Conservation (phyloP, 2,797 vertebrate species). For the Propithecus deckenii region DNA sequence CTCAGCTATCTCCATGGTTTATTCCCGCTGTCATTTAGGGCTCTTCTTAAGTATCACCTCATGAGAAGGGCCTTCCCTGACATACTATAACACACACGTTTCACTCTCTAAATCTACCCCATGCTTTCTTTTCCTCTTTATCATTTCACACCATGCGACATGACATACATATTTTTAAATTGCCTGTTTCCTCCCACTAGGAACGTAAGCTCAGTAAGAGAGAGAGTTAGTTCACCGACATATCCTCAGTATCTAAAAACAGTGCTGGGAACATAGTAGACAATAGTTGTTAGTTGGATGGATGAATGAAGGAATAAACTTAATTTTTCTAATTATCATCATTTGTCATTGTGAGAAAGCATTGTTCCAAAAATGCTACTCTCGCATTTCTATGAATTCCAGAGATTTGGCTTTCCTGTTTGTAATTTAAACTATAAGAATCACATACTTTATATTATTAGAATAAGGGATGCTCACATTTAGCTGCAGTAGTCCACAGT, state of each 20-base stretch:
- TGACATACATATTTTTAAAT: neutral
- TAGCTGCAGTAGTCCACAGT: neutral
- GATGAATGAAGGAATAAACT: neutral
- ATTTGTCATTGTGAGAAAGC: constrained; percentile 38
- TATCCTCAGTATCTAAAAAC: neutral
- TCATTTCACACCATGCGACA: neutral
- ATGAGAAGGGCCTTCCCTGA: neutral
- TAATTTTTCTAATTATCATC: constrained; percentile 24
- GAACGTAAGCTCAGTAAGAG: neutral
- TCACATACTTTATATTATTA: neutral
- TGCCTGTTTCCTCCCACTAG: neutral
- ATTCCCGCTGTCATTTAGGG: neutral
- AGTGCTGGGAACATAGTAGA: neutral
- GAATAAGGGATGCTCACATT: neutral
- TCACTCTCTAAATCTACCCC: neutral
- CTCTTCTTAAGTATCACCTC: neutral
- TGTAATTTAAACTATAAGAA: constrained; percentile 27
- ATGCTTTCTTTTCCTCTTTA: neutral
- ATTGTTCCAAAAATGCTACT: neutral
- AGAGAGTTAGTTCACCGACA: neutral
- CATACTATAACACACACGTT: neutral
- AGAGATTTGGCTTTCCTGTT: neutral
- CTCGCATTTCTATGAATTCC: neutral
- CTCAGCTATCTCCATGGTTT: neutral
- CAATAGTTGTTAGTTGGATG: neutral